A percentile compares a stretch with the other conserved stretches of the same genome.
Conservation (phyloP, 2,797 vertebrate genomes). For the Mallotus villosus region DNA sequence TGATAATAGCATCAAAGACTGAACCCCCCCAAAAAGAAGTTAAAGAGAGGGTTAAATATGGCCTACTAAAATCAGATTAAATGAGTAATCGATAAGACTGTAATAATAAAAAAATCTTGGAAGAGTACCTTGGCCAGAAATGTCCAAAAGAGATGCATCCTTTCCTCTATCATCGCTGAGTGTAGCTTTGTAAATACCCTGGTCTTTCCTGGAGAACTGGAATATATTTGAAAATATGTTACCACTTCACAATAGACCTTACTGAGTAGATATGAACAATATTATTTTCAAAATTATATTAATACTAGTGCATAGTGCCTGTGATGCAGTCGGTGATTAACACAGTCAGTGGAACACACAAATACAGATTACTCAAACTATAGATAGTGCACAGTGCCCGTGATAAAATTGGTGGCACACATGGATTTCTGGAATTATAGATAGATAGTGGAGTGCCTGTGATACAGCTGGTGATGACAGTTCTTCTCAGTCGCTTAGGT, state of each 20-base stretch:
- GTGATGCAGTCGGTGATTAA: too few relatives aligned
- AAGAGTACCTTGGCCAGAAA: conserved; percentile 86
- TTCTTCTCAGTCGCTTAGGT: too few relatives aligned
- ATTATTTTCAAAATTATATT: too few relatives aligned
- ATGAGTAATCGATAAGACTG: conserved; percentile 5
- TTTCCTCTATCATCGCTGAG: conserved; percentile 91
- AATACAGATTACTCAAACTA: too few relatives aligned
- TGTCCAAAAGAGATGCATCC: conserved; percentile 83
- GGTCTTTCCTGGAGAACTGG: conserved; percentile 92
- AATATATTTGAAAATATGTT: conserved; percentile 27
- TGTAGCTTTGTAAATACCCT: conserved; percentile 88
- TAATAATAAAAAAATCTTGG: neutral
- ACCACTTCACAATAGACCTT: neutral
- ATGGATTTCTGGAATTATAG: too few relatives aligned
- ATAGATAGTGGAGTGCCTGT: too few relatives aligned
- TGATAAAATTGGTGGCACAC: too few relatives aligned
- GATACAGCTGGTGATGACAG: too few relatives aligned
- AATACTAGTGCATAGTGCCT: too few relatives aligned
- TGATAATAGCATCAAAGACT: conserved; percentile 94
- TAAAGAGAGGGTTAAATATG: conserved; percentile 1
- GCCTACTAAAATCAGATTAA: neutral
- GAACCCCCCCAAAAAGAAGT: conserved; percentile 43
- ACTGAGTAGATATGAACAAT: too few relatives aligned
- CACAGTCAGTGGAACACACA: too few relatives aligned
- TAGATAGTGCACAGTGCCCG: too few relatives aligned